Conservation (phyloP, 2,797 vertebrate genomes). For the Euphonia xanthogaster region DNA sequence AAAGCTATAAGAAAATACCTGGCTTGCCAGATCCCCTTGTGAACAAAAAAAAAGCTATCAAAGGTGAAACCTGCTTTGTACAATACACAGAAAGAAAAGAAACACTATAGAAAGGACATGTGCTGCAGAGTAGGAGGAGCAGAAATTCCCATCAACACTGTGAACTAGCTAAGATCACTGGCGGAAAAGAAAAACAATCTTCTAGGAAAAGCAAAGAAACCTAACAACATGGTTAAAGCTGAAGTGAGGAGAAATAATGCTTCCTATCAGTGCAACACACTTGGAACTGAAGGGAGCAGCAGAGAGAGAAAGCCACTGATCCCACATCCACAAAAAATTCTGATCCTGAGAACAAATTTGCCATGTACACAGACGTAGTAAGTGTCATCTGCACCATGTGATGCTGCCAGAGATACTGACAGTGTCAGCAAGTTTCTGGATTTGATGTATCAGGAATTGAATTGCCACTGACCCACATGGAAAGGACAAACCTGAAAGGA, state of each 20-base stretch:
- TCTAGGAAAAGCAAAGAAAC: background rate
- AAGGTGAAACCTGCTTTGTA: background rate
- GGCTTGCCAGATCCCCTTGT: background rate
- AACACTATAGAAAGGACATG: background rate
- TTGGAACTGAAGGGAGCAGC: background rate
- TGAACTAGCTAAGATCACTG: background rate
- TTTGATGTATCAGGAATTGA: conserved; percentile 54
- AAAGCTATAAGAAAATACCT: background rate
- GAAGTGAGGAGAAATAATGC: background rate
- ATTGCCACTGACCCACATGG: conserved; percentile 31
- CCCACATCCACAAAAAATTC: background rate
- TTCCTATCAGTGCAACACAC: background rate
- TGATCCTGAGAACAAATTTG: background rate
- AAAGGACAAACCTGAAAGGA: conserved; percentile 63
- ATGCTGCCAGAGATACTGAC: conserved; percentile 44
- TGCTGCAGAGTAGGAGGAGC: background rate
- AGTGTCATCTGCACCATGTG: background rate
- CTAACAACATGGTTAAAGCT: background rate
- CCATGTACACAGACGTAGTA: background rate
- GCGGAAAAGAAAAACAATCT: background rate
- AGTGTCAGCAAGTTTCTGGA: conserved; percentile 60
- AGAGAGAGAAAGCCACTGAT: background rate
- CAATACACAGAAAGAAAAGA: background rate
- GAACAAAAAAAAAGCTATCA: background rate
- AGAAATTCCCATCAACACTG: background rate